Percentiles rank a stretch among this genome's conserved stretches.
Evolutionary conservation across 2,888 invertebrate species (phyloP).

Genomic region (Dendrolimus houi): DNA sequence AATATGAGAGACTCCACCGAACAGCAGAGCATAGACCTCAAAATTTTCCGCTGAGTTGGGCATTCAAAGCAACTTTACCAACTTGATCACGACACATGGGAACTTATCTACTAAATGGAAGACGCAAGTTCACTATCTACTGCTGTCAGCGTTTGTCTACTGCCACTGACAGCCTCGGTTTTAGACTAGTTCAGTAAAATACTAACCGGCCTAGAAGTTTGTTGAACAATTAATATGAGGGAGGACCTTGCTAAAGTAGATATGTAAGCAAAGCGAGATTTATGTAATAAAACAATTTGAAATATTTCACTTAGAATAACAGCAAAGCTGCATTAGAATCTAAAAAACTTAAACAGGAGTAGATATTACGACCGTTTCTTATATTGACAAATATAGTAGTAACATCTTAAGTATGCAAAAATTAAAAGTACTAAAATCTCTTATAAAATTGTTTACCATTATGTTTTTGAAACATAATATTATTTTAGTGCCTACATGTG

Average conservation of each 20-base stretch:
- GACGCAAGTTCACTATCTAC: constrained; percentile 2
- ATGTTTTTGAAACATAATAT: not conserved
- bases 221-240: not conserved
- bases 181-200: not conserved
- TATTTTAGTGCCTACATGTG: too few relatives aligned
- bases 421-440: constrained; percentile 1
- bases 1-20: not conserved
- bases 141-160: not conserved
- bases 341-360: too few relatives aligned
- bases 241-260: constrained; percentile 15
- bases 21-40: not conserved
- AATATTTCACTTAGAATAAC: not conserved
- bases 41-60: not conserved
- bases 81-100: constrained; percentile 14
- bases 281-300: too few relatives aligned
- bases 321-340: too few relatives aligned
- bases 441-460: not conserved
- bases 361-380: too few relatives aligned
- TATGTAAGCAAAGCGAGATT: not conserved
- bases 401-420: too few relatives aligned
- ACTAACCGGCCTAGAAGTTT: not conserved
- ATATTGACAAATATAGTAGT: too few relatives aligned
- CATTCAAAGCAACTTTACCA: constrained; percentile 10
- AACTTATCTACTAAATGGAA: constrained; percentile 18
- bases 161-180: not conserved